These are phyloP conservation scores for human (Homo sapiens) DNA, from an alignment of 2,113 vertebrate species.

Conservation along the genomic window DNA sequence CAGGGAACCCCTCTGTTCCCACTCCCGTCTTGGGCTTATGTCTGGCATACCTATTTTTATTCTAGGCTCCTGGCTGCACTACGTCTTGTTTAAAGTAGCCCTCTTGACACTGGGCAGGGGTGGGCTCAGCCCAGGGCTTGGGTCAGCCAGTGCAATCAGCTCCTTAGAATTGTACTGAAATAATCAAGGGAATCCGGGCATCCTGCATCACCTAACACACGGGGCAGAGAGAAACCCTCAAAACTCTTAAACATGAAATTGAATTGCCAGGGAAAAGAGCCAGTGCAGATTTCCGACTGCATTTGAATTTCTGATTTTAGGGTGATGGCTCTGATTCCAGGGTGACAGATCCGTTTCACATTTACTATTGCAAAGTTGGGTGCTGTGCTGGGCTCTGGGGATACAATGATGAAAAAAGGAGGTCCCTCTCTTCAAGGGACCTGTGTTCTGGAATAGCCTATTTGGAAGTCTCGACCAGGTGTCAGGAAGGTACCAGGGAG, in stretches of 20 bases:
- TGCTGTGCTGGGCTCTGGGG: neutral
- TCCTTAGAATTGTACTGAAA: neutral
- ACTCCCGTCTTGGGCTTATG: neutral
- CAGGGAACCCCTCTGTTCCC: neutral
- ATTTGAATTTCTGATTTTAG: slow-evolving; percentile 34
- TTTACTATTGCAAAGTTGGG: neutral
- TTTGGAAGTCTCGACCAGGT: neutral
- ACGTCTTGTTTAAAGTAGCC: neutral
- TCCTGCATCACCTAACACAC: neutral
- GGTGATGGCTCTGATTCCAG: neutral
- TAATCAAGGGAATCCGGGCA: neutral
- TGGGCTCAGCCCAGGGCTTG: neutral
- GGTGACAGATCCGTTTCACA: neutral
- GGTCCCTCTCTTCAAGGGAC: neutral
- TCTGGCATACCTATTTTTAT: neutral
- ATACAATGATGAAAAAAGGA: neutral
- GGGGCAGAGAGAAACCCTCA: neutral
- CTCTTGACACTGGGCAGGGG: neutral
- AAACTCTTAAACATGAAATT: neutral
- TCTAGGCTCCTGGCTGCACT: neutral
- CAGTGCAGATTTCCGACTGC: neutral
- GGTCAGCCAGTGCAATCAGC: neutral
- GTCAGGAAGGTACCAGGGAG: neutral
- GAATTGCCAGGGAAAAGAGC: neutral
- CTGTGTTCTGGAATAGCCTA: neutral